Percentiles rank a stretch among this genome's conserved stretches.
Evolutionary conservation across 2,113 vertebrate species (phyloP).

Genomic region (Raja brachyura): DNA sequence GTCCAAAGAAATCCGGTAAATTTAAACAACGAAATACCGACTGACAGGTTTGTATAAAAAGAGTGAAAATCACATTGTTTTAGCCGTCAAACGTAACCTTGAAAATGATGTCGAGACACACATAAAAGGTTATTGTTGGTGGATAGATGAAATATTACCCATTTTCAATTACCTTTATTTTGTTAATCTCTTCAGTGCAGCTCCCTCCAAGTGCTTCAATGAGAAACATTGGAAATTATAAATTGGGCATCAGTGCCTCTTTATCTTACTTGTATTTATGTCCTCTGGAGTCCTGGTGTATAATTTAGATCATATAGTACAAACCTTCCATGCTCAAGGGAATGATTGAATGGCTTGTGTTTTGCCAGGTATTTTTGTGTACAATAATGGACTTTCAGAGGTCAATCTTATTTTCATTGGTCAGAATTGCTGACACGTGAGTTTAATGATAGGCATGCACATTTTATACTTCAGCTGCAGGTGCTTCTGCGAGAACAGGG

Average conservation of each 20-base stretch:
- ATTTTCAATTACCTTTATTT: not conserved
- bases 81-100: not conserved
- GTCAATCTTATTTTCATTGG: not conserved
- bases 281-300: not conserved
- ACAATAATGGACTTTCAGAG: not conserved
- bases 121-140: not conserved
- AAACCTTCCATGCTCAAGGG: not conserved
- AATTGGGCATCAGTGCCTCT: not conserved
- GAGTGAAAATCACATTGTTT: not conserved
- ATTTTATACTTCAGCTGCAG: not conserved
- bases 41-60: not conserved
- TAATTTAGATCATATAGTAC: not conserved
- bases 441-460: not conserved
- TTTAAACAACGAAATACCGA: not conserved
- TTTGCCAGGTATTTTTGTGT: not conserved
- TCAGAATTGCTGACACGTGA: not conserved
- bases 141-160: not conserved
- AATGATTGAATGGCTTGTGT: not conserved
- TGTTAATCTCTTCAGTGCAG: not conserved
- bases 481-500: not conserved
- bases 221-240: not conserved
- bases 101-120: not conserved
- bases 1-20: not conserved
- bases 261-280: not conserved
- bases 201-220: not conserved